These are phyloP conservation scores for Ammospiza caudacuta DNA, from an alignment of 2,113 vertebrate genomes.

Conservation along the genomic window DNA sequence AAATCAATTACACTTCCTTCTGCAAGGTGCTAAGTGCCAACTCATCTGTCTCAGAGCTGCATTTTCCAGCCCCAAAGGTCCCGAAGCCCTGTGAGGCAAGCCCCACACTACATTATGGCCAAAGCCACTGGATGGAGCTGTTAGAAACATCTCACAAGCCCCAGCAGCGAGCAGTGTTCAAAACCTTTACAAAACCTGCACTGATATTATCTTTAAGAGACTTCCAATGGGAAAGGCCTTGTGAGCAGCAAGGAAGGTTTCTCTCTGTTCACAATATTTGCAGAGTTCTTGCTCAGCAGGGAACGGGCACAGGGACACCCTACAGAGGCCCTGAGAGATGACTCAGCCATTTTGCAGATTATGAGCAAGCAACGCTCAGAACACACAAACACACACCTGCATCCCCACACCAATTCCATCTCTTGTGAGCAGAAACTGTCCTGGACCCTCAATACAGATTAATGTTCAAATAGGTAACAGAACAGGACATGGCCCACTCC, in stretches of 20 bases:
- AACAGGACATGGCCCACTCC: not conserved
- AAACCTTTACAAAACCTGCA: not conserved
- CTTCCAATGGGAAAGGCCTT: not conserved
- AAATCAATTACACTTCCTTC: not conserved
- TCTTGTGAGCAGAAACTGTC: not conserved
- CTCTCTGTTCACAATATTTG: not conserved
- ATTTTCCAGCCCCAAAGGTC: not conserved
- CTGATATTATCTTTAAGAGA: not conserved
- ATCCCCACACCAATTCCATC: not conserved
- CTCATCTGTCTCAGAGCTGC: not conserved
- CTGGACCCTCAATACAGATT: not conserved
- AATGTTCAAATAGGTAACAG: not conserved
- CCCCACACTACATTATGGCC: not conserved
- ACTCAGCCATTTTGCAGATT: not conserved
- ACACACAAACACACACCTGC: not conserved
- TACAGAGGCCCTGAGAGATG: not conserved
- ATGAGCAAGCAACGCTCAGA: not conserved
- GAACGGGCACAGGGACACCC: not conserved
- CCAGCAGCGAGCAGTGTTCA: not conserved
- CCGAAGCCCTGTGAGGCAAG: not conserved
- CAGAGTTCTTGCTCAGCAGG: not conserved
- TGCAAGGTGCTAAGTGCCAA: not conserved
- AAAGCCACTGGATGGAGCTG: conserved; percentile 58
- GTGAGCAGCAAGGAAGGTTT: not conserved
- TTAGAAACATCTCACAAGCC: not conserved